Evolutionary conservation across 2,797 vertebrate species (phyloP), one percentile per base, ranked within the genome.

Genomic region (Acipenser transmontanus): DNA sequence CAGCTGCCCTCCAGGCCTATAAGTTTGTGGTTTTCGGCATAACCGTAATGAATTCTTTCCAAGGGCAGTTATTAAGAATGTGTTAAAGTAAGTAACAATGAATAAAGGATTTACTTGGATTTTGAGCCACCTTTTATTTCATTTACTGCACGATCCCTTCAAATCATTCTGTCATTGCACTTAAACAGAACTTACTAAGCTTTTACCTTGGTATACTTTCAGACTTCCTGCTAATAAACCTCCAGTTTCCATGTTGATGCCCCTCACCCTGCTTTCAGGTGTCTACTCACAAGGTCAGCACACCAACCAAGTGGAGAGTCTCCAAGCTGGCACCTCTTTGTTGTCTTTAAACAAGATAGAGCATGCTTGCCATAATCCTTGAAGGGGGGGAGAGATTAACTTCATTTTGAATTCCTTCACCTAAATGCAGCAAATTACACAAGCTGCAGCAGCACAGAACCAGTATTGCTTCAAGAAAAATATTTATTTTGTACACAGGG

Each of bases 391-490:
- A 76, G 77, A 87, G 88, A 91, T 90, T 90, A 90, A 78, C 88
- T 88, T 86, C 83, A 90, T 88, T 88, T 89, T 87, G 83, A 91
- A 89, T 91, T 89, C 88, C 84, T 88, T 87, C 68, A 72, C 81
- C 82, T 87, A 87, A 89, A 90, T 88, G 83, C 82, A 82, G 81
- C 85, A 89, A 34, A 88, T 89, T 87, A 88, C 82, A 70, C 72
- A 66, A 69, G 34, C 54, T n/a, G 6, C 66, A n/a, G 47, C 70
- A 76, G 75, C 76, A 80, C 80, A 81, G 78, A 74, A 17, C 57
- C 6, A 17, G 67, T 77, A 72, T 73, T 83, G 82, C 84, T 80
- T 80, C 72, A 72, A 73, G 73, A 77, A 65, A 72, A 67, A 14
- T 66, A 70, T 68, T 78, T 72, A 78, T 83, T 84, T 86, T 84